A percentile compares a stretch with the other conserved stretches of the same genome.
Conservation (phyloP, 2,797 vertebrate genomes). For the Myotis daubentonii region DNA sequence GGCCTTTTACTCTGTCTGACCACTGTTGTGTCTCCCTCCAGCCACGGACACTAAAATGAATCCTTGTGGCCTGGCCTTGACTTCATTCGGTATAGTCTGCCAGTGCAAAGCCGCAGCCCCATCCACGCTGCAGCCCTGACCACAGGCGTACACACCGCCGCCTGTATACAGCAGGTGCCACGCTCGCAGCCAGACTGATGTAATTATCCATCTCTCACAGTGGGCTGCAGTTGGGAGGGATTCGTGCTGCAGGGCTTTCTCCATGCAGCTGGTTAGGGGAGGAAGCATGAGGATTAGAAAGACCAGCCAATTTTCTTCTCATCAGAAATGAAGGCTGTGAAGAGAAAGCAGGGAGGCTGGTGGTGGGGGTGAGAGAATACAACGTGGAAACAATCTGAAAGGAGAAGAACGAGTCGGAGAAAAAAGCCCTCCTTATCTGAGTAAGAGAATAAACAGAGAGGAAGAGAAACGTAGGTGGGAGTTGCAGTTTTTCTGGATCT, state of each 20-base stretch:
- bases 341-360: neutral
- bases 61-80: constrained; percentile 35
- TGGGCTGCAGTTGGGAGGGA: neutral
- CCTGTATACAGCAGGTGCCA: constrained; percentile 42
- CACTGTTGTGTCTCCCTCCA: neutral
- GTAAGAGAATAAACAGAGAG: neutral
- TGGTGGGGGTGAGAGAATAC: neutral
- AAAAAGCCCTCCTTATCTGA: neutral
- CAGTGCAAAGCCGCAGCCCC: neutral
- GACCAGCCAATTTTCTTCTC: constrained; percentile 22
- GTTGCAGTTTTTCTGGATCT: neutral
- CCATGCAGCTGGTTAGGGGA: neutral
- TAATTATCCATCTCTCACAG: neutral
- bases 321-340: neutral
- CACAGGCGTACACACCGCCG: fast-evolving
- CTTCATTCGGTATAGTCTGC: neutral
- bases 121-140: neutral
- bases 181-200: neutral
- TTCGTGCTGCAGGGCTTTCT: neutral
- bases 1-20: neutral
- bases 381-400: neutral
- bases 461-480: neutral
- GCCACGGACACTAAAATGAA: neutral
- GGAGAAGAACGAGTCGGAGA: neutral
- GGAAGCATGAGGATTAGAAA: neutral